phyloP scores from a whole-genome alignment of 2,113 vertebrate species.

The Sitta europaea region DNA sequence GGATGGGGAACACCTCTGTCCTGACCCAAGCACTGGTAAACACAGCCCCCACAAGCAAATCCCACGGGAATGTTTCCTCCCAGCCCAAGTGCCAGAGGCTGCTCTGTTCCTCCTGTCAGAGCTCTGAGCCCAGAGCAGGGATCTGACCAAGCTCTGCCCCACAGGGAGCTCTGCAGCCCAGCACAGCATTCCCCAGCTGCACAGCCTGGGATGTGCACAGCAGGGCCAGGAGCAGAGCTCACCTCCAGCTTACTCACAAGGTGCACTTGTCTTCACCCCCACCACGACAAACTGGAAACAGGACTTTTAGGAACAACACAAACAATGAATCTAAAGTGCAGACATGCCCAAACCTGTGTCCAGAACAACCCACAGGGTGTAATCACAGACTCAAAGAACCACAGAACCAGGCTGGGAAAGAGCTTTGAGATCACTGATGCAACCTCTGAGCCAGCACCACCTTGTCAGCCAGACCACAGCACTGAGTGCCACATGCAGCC shows the following conservation, averaged over 20 bases:
- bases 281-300: neutral
- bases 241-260: rapidly evolving
- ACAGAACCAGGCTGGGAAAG: neutral
- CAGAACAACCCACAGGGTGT: neutral
- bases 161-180: neutral
- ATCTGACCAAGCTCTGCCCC: neutral
- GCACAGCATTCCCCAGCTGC: neutral
- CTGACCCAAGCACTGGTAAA: neutral
- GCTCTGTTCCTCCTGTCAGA: neutral
- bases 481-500: neutral
- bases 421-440: rapidly evolving
- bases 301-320: rapidly evolving
- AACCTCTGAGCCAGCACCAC: neutral
- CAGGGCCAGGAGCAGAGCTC: neutral
- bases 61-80: neutral
- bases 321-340: neutral
- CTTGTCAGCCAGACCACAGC: neutral
- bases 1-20: neutral
- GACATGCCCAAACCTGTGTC: rapidly evolving
- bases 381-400: neutral
- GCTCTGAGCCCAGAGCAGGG: neutral
- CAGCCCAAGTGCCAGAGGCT: neutral
- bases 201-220: neutral
- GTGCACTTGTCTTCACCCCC: rapidly evolving
- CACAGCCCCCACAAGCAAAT: rapidly evolving